Evolutionary conservation across 1,140 invertebrate genomes (phyloP).

Genomic region (Ostrea denselamellosa): DNA sequence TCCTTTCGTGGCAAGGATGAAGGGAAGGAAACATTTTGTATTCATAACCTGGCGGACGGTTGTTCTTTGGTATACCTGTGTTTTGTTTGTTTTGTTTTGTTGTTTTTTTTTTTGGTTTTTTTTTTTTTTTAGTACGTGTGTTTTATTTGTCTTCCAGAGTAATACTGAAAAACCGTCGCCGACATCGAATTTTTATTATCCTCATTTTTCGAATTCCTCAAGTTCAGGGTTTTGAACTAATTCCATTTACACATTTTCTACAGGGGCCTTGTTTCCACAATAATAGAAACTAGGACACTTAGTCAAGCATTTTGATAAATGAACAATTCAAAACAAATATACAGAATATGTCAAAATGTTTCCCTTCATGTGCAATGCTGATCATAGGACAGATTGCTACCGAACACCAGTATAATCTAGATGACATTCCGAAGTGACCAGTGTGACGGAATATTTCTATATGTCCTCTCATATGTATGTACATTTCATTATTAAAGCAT

Average conservation of each 20-base stretch:
- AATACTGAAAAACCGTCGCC: not conserved
- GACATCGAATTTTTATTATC: not conserved
- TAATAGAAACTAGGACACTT: slow-evolving; percentile 23
- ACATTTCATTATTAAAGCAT: slow-evolving; percentile 38
- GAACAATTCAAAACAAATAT: not conserved
- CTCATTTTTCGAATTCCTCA: not conserved
- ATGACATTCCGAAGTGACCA: slow-evolving; percentile 34
- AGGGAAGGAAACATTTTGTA: slow-evolving; percentile 17
- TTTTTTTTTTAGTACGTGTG: not conserved
- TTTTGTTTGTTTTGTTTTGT: too few species aligned
- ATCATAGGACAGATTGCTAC: not conserved
- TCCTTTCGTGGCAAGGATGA: not conserved
- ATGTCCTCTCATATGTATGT: slow-evolving; percentile 31
- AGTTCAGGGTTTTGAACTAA: not conserved
- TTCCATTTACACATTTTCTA: not conserved
- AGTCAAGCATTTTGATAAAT: not conserved
- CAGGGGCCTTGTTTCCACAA: not conserved
- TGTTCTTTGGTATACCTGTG: not conserved
- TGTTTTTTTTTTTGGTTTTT: too few species aligned
- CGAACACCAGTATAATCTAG: slow-evolving; percentile 1
- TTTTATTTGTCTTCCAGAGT: slow-evolving; percentile 19
- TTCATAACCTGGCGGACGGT: not conserved
- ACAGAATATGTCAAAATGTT: not conserved
- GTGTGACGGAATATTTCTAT: slow-evolving; percentile 30
- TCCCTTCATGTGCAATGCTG: not conserved